A percentile compares a stretch with the other conserved stretches of the same genome.
Conservation (phyloP, 2,888 invertebrate species). For the Hypolimnas misippus region DNA sequence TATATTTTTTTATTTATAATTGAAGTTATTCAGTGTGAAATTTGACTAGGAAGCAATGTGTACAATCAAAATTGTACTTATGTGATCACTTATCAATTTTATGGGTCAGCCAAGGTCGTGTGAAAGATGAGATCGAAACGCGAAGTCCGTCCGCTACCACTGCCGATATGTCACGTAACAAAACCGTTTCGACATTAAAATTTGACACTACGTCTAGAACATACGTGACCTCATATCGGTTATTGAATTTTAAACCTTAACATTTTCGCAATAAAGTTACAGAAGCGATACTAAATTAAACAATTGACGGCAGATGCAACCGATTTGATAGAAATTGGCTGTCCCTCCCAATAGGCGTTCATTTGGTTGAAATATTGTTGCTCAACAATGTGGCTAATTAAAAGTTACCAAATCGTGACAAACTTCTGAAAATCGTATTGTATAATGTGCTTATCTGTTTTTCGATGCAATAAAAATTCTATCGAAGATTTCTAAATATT, state of each 20-base stretch:
- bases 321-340: constrained; percentile 54
- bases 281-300: constrained; percentile 49
- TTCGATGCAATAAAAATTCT: constrained; percentile 27
- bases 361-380: constrained; percentile 57
- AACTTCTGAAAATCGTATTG: constrained; percentile 56
- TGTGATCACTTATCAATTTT: constrained; percentile 47
- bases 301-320: constrained; percentile 66
- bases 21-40: background rate
- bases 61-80: constrained; percentile 8
- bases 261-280: constrained; percentile 50
- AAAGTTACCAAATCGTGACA: constrained; percentile 59
- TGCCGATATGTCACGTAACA: constrained; percentile 66
- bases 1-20: constrained; percentile 19
- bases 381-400: constrained; percentile 76
- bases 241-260: constrained; percentile 56
- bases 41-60: constrained; percentile 17
- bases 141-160: constrained; percentile 55
- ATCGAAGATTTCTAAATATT: constrained; percentile 28
- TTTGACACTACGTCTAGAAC: constrained; percentile 68
- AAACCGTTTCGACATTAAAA: constrained; percentile 73
- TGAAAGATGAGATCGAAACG: constrained; percentile 70
- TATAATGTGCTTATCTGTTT: constrained; percentile 46
- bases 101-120: constrained; percentile 61
- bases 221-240: constrained; percentile 52
- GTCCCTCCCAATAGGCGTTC: constrained; percentile 53